Conservation (phyloP, 2,797 vertebrate species). For the Micrastur ruficollis region DNA sequence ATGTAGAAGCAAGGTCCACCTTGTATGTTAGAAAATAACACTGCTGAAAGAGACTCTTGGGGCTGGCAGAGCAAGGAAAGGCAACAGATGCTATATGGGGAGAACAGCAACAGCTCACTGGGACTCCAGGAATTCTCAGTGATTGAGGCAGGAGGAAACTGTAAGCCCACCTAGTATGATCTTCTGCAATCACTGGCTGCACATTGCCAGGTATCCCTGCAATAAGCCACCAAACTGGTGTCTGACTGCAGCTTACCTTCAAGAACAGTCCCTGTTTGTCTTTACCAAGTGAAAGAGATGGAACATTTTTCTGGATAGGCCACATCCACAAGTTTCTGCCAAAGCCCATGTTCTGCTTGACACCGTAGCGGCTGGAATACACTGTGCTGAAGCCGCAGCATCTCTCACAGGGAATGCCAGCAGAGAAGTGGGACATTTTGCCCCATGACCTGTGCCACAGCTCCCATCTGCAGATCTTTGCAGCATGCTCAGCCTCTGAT, state of each 20-base stretch:
- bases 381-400: neutral
- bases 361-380: too few relatives aligned
- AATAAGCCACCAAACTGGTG: neutral
- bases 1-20: neutral
- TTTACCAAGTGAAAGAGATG: neutral
- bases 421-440: neutral
- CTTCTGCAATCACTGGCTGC: neutral
- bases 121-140: neutral
- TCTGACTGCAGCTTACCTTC: neutral
- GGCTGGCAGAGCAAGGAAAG: neutral
- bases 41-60: neutral
- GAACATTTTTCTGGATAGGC: neutral
- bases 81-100: accelerated
- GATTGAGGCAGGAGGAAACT: neutral
- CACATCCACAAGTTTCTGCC: neutral
- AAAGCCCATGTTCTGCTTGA: neutral
- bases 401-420: neutral
- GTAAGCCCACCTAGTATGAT: neutral
- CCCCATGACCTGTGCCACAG: neutral
- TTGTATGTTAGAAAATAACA: neutral
- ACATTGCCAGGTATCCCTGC: neutral
- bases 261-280: neutral
- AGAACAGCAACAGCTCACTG: neutral
- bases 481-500: neutral
- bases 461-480: neutral